A percentile compares a stretch with the other conserved stretches of the same genome.
Conservation (phyloP, 2,797 vertebrate species). For the Microctenopoma stevenorrisi region DNA sequence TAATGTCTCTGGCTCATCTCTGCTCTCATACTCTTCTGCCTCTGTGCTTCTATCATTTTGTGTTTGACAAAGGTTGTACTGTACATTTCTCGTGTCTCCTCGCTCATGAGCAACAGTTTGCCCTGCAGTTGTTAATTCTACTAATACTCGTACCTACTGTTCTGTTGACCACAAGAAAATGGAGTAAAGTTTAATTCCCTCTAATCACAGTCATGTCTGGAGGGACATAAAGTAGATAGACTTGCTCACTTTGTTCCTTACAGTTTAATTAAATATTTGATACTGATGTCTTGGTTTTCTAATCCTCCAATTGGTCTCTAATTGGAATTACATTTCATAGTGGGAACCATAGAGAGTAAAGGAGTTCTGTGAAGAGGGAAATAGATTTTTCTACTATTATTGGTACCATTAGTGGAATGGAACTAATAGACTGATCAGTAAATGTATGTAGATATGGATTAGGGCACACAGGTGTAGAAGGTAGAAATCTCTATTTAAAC, state of each 20-base stretch:
- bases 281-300: slow-evolving; percentile 45
- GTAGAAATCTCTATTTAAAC: too few relatives aligned
- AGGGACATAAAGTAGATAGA: slow-evolving; percentile 34
- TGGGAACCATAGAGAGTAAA: slow-evolving; percentile 15
- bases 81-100: slow-evolving; percentile 41
- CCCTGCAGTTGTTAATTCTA: not conserved
- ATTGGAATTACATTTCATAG: slow-evolving; percentile 59
- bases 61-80: slow-evolving; percentile 18
- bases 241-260: slow-evolving; percentile 28
- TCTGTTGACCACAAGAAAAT: not conserved
- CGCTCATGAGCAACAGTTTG: slow-evolving; percentile 27
- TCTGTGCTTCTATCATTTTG: not conserved
- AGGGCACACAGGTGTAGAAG: not conserved
- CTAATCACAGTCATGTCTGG: not conserved
- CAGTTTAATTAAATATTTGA: slow-evolving; percentile 66
- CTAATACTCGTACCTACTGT: not conserved
- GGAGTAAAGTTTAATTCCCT: not conserved
- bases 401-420: not conserved
- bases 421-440: not conserved
- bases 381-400: slow-evolving; percentile 27
- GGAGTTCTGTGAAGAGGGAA: not conserved
- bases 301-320: slow-evolving; percentile 61
- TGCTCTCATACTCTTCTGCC: not conserved
- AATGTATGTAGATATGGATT: not conserved
- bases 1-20: not conserved